Evolutionary conservation across 2,113 vertebrate species (phyloP).

Genomic region (Dissostichus mawsoni): DNA sequence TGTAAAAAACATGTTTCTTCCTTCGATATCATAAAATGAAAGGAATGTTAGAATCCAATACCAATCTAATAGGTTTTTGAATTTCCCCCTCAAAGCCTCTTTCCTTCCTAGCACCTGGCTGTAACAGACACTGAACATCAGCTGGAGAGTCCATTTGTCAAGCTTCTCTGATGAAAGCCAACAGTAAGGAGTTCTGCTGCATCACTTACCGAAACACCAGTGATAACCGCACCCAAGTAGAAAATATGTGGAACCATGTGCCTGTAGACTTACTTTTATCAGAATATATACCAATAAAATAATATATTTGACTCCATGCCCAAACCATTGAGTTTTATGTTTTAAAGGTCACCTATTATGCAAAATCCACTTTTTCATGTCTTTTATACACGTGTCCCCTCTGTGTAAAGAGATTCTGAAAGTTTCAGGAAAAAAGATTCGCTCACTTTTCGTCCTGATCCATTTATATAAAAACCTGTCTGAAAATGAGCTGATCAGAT

Average conservation of each 20-base stretch:
- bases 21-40: neutral
- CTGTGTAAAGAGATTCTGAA: too few relatives aligned
- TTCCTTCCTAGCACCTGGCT: constrained; percentile 32
- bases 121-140: constrained; percentile 22
- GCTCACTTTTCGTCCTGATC: too few relatives aligned
- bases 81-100: neutral
- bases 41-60: constrained; percentile 33
- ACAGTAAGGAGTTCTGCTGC: constrained; percentile 45
- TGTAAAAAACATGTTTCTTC: constrained; percentile 46
- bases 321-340: constrained; percentile 8
- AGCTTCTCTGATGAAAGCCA: constrained; percentile 22
- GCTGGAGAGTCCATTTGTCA: constrained; percentile 46
- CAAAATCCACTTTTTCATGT: too few relatives aligned
- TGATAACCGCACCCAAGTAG: constrained; percentile 26
- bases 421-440: too few relatives aligned
- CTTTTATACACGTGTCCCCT: too few relatives aligned
- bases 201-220: constrained; percentile 54
- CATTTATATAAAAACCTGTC: too few relatives aligned
- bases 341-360: neutral
- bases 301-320: neutral
- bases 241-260: constrained; percentile 30
- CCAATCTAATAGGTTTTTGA: neutral
- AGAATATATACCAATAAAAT: neutral
- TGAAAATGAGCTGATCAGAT: too few relatives aligned
- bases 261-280: neutral